Base-by-base conservation (phyloP, 2,113 vertebrate species). In the Heterochromis multidens region DNA sequence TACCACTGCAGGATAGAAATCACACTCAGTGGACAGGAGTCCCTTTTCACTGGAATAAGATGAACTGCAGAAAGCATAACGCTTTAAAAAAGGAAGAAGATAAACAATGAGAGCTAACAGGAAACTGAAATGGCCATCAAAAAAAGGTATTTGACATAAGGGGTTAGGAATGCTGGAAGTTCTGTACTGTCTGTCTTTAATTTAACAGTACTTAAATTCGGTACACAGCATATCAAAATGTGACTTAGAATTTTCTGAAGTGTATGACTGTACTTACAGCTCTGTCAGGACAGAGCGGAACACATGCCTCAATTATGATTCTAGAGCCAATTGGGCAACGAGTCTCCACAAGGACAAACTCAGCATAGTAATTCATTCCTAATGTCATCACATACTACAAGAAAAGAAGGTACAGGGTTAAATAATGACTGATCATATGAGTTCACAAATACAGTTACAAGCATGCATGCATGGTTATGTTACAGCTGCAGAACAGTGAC, bases 261-360 rank as follows among this genome's bases (percentile, higher is more conserved):
- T 65, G 35, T 67, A 25, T 43, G 13, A 43, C 43, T 43, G 0
- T 49, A 46, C 65, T 46, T 70, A 29, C 65, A 49, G 65, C 65
- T 70, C 65, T 70, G 40, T 49, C 5, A 19, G 65, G 2, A 27
- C 65, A 70, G 0, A 70, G 40, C 0, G 23, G 40, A 27, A 0
- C 0, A 23, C 65, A 70, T 17, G 0, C 65, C 65, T 70, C 4
- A 19, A 16, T 9, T 17, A 0, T 0, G 23, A 46, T 70, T 70
- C 0, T 46, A 12, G 40, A 6, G 14, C 8, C 40, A 14, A 4
- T 0, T 13, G 37, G 63, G 37, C 63, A 70, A 46, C 0, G 14
- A 27, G 0, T 46, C 65, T 46, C 65, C 65, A 46, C 65, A 46
- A 70, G 37, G 2, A 0, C 65, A 0, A 46, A 70, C 37, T 70